Conservation (phyloP, 2,888 invertebrate species). For the Agrotis segetum region DNA sequence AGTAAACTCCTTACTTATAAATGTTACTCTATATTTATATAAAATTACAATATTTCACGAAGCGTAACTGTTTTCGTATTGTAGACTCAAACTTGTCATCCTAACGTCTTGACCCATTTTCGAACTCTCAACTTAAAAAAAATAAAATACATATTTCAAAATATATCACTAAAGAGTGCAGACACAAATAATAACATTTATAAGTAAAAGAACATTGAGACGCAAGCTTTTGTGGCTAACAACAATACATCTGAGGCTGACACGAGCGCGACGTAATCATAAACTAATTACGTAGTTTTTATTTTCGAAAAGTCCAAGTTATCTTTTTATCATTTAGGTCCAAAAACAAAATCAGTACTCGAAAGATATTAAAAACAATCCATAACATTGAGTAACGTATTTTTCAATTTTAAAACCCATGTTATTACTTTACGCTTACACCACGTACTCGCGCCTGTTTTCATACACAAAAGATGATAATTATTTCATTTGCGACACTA, state of each 20-base stretch:
- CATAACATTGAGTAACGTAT: too few species aligned
- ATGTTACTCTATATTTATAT: conserved; percentile 62
- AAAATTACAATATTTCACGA: conserved; percentile 59
- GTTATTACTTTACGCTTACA: too few species aligned
- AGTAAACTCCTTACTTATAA: conserved; percentile 58
- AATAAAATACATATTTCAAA: conserved; percentile 14
- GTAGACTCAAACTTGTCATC: conserved; percentile 47
- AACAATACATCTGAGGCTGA: conserved; percentile 11
- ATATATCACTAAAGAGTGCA: conserved; percentile 37
- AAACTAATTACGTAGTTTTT: too few species aligned
- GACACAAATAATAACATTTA: conserved; percentile 60
- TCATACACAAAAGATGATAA: conserved; percentile 1
- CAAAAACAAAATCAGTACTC: too few species aligned
- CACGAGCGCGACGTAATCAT: too few species aligned
- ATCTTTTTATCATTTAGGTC: too few species aligned
- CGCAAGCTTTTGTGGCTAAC: conserved; percentile 36
- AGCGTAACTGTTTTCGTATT: conserved; percentile 62
- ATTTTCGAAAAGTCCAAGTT: too few species aligned
- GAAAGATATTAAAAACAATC: too few species aligned
- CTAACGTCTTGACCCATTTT: conserved; percentile 31
- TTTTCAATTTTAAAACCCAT: too few species aligned
- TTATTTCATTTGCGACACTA: conserved; percentile 16
- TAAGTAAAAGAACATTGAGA: conserved; percentile 55
- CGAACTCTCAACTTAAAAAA: conserved; percentile 38
- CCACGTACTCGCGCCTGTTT: not conserved